A percentile compares a stretch with the other conserved stretches of the same genome.
Conservation (phyloP, 2,113 vertebrate genomes). For the Catharus minimus region DNA sequence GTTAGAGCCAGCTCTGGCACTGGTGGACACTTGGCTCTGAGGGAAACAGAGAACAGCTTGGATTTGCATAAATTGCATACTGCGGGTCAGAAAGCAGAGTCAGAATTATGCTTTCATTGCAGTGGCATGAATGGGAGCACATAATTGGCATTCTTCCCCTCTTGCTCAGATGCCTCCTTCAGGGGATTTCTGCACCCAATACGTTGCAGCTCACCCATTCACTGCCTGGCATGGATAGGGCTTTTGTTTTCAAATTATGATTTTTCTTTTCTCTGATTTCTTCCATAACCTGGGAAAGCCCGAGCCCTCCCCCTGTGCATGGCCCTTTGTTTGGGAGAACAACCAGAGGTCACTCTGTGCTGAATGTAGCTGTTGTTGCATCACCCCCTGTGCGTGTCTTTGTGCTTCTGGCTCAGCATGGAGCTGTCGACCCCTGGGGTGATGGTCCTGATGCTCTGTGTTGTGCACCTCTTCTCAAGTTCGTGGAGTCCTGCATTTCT, state of each 20-base stretch:
- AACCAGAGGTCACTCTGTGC: neutral
- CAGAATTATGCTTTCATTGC: constrained; percentile 53
- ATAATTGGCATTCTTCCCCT: constrained; percentile 50
- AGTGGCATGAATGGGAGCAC: constrained; percentile 52
- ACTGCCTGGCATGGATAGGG: constrained; percentile 17
- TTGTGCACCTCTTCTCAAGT: neutral
- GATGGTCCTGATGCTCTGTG: accelerated
- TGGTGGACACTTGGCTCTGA: constrained; percentile 48
- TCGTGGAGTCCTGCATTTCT: neutral
- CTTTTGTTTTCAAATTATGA: constrained; percentile 61
- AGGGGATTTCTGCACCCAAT: constrained; percentile 39
- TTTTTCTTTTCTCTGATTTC: constrained; percentile 37
- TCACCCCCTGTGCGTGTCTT: neutral
- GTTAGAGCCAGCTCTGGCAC: constrained; percentile 48
- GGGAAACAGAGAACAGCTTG: constrained; percentile 40
- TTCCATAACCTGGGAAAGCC: constrained; percentile 42
- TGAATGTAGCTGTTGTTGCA: constrained; percentile 12
- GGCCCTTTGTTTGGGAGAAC: constrained; percentile 12
- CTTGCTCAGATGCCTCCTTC: constrained; percentile 54
- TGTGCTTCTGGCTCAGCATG: neutral
- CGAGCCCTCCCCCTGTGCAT: neutral
- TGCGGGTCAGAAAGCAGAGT: constrained; percentile 41
- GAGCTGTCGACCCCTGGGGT: neutral
- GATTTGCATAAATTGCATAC: constrained; percentile 59
- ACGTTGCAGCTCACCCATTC: constrained; percentile 22